phyloP scores from a whole-genome alignment of 2,797 vertebrate genomes.

The Chloroceryle amazona region DNA sequence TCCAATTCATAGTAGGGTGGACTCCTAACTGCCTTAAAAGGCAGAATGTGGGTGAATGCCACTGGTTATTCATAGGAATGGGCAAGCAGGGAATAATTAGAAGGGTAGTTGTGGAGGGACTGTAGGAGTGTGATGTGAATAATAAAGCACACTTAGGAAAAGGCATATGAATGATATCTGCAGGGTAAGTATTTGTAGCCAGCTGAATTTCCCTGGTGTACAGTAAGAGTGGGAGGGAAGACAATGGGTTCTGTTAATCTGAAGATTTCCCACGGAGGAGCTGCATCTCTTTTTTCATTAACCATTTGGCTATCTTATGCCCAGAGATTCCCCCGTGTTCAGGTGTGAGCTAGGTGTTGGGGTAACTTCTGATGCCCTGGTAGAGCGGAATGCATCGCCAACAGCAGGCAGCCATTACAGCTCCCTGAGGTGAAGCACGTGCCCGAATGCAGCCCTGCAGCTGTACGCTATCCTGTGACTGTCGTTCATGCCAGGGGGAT shows the following conservation, averaged over 20 bases:
- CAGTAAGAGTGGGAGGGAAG: constrained; percentile 25
- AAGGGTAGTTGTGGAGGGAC: constrained; percentile 32
- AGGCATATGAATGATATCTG: constrained; percentile 64
- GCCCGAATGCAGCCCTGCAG: background rate
- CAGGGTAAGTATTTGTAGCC: constrained; percentile 62
- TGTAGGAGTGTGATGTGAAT: constrained; percentile 58
- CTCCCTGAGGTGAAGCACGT: background rate
- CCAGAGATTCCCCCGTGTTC: background rate
- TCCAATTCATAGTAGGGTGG: background rate
- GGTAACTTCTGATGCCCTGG: background rate
- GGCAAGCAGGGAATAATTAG: constrained; percentile 58
- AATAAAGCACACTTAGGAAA: constrained; percentile 51
- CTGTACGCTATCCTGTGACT: background rate
- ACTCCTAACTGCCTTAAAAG: constrained; percentile 42
- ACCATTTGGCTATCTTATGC: background rate
- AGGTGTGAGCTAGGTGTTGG: background rate
- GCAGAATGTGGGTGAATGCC: constrained; percentile 50
- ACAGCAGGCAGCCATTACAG: background rate
- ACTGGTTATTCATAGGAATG: constrained; percentile 45
- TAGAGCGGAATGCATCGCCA: background rate
- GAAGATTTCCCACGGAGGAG: background rate
- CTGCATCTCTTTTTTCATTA: background rate
- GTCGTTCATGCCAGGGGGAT: background rate
- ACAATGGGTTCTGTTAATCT: constrained; percentile 43
- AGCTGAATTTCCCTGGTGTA: constrained; percentile 54